Evolutionary conservation across 2,797 vertebrate genomes (phyloP), one percentile per base, ranked within the genome.

Genomic region (Rhinella marina): DNA sequence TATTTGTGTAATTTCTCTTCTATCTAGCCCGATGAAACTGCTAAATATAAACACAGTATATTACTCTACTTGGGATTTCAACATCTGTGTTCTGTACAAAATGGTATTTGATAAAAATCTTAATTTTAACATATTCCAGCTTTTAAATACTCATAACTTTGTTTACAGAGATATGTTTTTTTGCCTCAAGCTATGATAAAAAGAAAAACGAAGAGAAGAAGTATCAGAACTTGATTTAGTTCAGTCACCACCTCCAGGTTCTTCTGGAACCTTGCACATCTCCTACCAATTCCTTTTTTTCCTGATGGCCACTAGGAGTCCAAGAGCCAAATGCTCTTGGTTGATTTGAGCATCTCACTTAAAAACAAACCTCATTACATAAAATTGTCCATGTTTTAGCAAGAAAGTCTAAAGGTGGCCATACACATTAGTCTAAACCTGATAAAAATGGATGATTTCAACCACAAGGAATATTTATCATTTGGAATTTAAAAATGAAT

Each of bases 51-150:
- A 75, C 68, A 84, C 23, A 48, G 29, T 8, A 5, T 48, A 59
- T 84, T 61, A 10, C 72, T 10, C 70, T 9, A 73, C 23, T 73
- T 57, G 68, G 52, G 54, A 68, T 68, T 75, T 3, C 70, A 59
- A 84, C 82, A 84, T 84, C 82, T 84, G 82, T n/a, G 82, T 73
- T 84, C 27, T 61, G 70, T 75, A 57, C 68, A n/a, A 17, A 84
- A 41, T 73, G 41, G 16, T 41, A 41, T 48, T 29, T 59, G 82
- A 84, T 84, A 73, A 61, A 76, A 75, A 59, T 84, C 54, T 75
- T 75, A 16, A 75, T 84, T 84, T 72, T n/a, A 50, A 23, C 32
- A 54, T 32, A 75, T 25, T 41, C 12, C 56, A 59, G 54, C 29
- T 41, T 84, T 84, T 59, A 84, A 84, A 54, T 32, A 61, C 52